These are phyloP conservation scores for Eutolmus rufibarbis DNA, from an alignment of 2,888 invertebrate genomes.

Conservation along the genomic window DNA sequence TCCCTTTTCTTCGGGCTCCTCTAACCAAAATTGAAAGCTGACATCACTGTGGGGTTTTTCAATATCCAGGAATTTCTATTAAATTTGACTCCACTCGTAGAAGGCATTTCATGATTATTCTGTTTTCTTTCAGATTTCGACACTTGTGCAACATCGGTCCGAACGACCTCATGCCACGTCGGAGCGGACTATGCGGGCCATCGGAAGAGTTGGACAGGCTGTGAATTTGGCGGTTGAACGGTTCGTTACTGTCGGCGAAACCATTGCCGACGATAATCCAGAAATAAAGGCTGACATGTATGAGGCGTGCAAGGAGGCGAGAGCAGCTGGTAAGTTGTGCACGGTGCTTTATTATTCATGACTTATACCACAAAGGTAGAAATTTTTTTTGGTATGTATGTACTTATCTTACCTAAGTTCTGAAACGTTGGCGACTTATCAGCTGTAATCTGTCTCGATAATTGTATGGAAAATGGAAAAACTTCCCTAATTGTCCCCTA, in stretches of 20 bases:
- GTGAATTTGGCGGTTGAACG: constrained; percentile 97
- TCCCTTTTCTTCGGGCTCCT: background rate
- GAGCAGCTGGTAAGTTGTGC: constrained; percentile 81
- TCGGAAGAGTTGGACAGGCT: constrained; percentile 93
- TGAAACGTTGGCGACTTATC: background rate
- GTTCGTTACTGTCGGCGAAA: constrained; percentile 97
- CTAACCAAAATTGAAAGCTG: background rate
- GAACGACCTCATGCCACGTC: constrained; percentile 64
- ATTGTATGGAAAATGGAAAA: background rate
- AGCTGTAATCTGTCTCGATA: background rate
- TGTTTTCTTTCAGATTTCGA: constrained; percentile 77
- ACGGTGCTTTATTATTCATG: background rate
- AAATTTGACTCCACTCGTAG: background rate
- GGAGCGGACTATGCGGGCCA: constrained; percentile 73
- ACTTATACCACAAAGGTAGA: background rate
- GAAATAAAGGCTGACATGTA: constrained; percentile 98
- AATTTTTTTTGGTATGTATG: background rate
- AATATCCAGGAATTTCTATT: background rate
- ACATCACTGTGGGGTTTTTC: background rate
- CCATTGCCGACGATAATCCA: constrained; percentile 97
- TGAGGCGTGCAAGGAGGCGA: constrained; percentile 96
- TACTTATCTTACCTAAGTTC: background rate
- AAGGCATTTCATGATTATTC: constrained; percentile 14
- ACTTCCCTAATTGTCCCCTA: background rate
- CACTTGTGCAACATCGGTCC: constrained; percentile 83